Evolutionary conservation across 2,888 invertebrate genomes (phyloP), one percentile per base, ranked within the genome.

Genomic region (Agapetus fuscipes): DNA sequence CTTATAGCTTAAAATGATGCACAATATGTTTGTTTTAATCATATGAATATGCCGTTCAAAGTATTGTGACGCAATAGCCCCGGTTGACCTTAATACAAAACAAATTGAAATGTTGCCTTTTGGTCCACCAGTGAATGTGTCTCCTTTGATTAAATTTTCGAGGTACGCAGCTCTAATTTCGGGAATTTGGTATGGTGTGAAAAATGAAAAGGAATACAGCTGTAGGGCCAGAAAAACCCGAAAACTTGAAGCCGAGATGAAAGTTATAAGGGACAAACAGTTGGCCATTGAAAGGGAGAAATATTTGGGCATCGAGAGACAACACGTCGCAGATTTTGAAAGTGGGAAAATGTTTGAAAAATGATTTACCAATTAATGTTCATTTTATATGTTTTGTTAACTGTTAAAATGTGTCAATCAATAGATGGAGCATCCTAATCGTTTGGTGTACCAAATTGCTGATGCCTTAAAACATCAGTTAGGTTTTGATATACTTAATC

Each of bases 51-150:
- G n/a, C n/a, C n/a, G n/a, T n/a, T n/a, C n/a, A n/a, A n/a, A n/a
- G n/a, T n/a, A n/a, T n/a, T n/a, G n/a, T n/a, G n/a, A n/a, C n/a
- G n/a, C n/a, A n/a, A n/a, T n/a, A n/a, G n/a, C n/a, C n/a, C n/a
- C n/a, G n/a, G n/a, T n/a, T n/a, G n/a, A n/a, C n/a, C n/a, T n/a
- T n/a, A n/a, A n/a, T n/a, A n/a, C n/a, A n/a, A n/a, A n/a, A n/a
- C n/a, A n/a, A n/a, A 13, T 28, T 28, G n/a, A 1, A 25, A 37
- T 7, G 14, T n/a, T 59, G 29, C 61, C 62, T 0, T 63, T 49
- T 30, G 66, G 66, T 3, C 58, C 59, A 17, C 65, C 68, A 0
- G 51, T 59, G 32, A 51, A 55, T 3, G 68, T 69, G 2, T 68
- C 69, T 1, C 66, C 68, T 13, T 41, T 67, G 16, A 64, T 69